Percentiles rank a stretch among this genome's conserved stretches.
Conservation (phyloP, 2,113 vertebrate species). For the Cynoglossus semilaevis region DNA sequence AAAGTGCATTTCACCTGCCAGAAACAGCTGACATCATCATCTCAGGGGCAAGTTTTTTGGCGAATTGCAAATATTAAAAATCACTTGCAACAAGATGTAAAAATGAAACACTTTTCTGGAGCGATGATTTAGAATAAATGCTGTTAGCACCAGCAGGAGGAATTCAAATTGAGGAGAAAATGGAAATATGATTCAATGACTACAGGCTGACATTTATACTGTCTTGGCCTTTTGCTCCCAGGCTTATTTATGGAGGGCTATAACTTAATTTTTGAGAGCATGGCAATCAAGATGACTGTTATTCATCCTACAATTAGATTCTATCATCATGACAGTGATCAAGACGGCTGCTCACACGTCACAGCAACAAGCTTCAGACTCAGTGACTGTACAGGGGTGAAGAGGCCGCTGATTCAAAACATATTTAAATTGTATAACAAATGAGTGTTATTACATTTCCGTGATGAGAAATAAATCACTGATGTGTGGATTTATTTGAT, state of each 20-base stretch:
- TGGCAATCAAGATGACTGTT: slow-evolving; percentile 49
- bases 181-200: slow-evolving; percentile 50
- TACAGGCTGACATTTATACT: slow-evolving; percentile 43
- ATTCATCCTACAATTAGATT: slow-evolving; percentile 61
- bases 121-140: slow-evolving; percentile 10
- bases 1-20: slow-evolving; percentile 15
- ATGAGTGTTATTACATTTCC: slow-evolving; percentile 4
- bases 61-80: slow-evolving; percentile 11
- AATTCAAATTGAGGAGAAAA: slow-evolving; percentile 28
- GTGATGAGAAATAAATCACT: slow-evolving; percentile 8
- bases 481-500: no score
- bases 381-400: not conserved
- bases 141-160: slow-evolving; percentile 6
- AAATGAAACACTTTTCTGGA: not conserved
- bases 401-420: not conserved
- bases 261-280: slow-evolving; percentile 52
- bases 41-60: slow-evolving; percentile 12
- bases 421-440: not conserved
- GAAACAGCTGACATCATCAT: slow-evolving; percentile 38
- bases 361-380: slow-evolving; percentile 26
- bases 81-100: not conserved
- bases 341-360: slow-evolving; percentile 39
- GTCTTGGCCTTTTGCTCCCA: slow-evolving; percentile 53
- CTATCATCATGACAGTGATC: slow-evolving; percentile 63
- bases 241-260: slow-evolving; percentile 42